Percentiles rank a stretch among this genome's conserved stretches.
Evolutionary conservation across 2,888 invertebrate genomes (phyloP).

Genomic region (Reticulitermes lucifugus): DNA sequence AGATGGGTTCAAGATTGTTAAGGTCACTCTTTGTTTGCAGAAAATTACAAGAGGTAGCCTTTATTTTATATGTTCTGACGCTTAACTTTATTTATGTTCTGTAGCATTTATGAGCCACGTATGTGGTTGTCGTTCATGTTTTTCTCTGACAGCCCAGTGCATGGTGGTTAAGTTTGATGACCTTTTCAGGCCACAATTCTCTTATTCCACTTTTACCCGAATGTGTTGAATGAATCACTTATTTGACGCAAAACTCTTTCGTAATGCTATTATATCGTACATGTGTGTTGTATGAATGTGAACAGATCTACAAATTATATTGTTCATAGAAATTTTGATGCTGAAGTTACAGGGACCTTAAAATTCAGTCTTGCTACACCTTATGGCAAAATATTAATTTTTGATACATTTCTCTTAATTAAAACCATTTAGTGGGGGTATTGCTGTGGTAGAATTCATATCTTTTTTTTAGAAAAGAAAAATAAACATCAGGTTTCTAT

Average conservation of each 20-base stretch:
- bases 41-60: constrained; percentile 15
- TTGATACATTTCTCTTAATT: no score
- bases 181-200: constrained; percentile 12
- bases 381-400: no score
- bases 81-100: not conserved
- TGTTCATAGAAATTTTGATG: no score
- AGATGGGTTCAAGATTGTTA: constrained; percentile 12
- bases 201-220: constrained; percentile 19
- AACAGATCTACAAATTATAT: no score
- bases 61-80: not conserved
- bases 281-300: no score
- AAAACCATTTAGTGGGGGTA: no score
- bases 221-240: not conserved
- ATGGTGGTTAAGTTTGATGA: constrained; percentile 40
- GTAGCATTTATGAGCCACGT: not conserved
- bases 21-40: constrained; percentile 48
- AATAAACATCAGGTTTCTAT: no score
- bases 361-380: no score
- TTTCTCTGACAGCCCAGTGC: constrained; percentile 25
- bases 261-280: no score
- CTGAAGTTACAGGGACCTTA: no score
- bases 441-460: no score
- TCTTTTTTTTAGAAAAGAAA: no score
- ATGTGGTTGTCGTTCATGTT: not conserved
- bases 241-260: not conserved